Evolutionary conservation across 2,888 invertebrate genomes (phyloP).

Genomic region (Nephrotoma guestfalica): DNA sequence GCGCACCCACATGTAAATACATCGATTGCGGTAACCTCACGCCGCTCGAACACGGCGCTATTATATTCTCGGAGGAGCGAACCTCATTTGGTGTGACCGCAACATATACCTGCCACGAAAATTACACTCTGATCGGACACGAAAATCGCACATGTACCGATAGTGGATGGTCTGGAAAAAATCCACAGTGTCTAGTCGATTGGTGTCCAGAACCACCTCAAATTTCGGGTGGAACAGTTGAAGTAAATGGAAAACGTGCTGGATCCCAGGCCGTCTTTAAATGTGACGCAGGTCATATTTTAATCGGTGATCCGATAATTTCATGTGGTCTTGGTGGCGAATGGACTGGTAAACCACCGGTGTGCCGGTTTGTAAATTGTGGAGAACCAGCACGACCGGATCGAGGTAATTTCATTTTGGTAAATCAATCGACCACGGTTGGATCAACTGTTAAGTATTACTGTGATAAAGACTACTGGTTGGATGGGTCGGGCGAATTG

Average conservation of each 20-base stretch:
- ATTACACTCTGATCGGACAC: conserved; percentile 70
- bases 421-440: conserved; percentile 70
- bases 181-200: conserved; percentile 69
- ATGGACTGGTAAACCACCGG: conserved; percentile 67
- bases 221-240: conserved; percentile 60
- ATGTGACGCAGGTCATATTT: conserved; percentile 70
- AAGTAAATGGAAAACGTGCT: conserved; percentile 55
- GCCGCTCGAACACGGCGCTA: conserved; percentile 55
- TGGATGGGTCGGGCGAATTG: conserved; percentile 51
- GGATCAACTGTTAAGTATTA: conserved; percentile 64
- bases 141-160: conserved; percentile 56
- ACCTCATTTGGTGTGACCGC: conserved; percentile 69
- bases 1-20: conserved; percentile 73
- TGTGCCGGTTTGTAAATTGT: conserved; percentile 77
- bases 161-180: conserved; percentile 64
- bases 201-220: conserved; percentile 77
- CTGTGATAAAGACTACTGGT: conserved; percentile 72
- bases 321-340: conserved; percentile 74
- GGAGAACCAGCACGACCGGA: conserved; percentile 67
- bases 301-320: conserved; percentile 68
- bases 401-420: conserved; percentile 53
- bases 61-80: conserved; percentile 48
- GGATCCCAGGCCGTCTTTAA: conserved; percentile 68
- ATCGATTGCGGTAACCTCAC: conserved; percentile 63
- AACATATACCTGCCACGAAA: conserved; percentile 63